Evolutionary conservation across 2,888 invertebrate genomes (phyloP), one percentile per base, ranked within the genome.

Genomic region (Chirona hameri): DNA sequence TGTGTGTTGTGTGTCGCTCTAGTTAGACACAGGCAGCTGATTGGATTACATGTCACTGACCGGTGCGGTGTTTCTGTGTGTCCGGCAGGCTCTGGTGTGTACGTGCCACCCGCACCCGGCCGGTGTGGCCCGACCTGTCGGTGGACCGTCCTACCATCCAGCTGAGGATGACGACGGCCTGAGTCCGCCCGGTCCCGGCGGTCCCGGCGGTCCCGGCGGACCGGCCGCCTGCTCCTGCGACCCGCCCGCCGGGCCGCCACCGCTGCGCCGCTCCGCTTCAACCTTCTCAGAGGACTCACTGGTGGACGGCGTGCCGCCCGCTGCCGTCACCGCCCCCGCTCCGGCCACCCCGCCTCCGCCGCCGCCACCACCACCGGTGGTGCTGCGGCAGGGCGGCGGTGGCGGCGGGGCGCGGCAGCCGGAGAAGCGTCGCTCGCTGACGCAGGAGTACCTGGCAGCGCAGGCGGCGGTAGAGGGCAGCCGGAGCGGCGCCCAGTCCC

Each of bases 271-370:
- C 46, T 24, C 76, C 39, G 76, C 39, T 46, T 76, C 76, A 9
- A 76, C 46, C 76, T 76, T 76, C 76, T 76, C 76, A 24, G 76
- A 76, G 46, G 76, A 76, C 76, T 76, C 76, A 2, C 76, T 76
- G 76, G 46, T 46, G 39, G 76, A 24, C 46, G 76, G 76, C 39
- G 39, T 7, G 15, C 15, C 72, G 31, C 65, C 65, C 1, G 65
- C 27, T 1, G 27, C 27, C 10, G n/a, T 3, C 24, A 3, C 60
- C 24, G 60, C 60, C 24, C 60, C 65, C 5, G 27, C 65, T 1
- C 27, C 69, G 10, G 69, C 60, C 60, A 18, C 1, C 27, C 27
- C 10, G n/a, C n/a, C n/a, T n/a, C n/a, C n/a, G 65, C n/a, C n/a
- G n/a, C 65, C 12, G 65, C 65, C 27, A 5, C 65, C n/a, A 27